Evolutionary conservation across 2,888 invertebrate genomes (phyloP).

Genomic region (Hanleya hanleyi): DNA sequence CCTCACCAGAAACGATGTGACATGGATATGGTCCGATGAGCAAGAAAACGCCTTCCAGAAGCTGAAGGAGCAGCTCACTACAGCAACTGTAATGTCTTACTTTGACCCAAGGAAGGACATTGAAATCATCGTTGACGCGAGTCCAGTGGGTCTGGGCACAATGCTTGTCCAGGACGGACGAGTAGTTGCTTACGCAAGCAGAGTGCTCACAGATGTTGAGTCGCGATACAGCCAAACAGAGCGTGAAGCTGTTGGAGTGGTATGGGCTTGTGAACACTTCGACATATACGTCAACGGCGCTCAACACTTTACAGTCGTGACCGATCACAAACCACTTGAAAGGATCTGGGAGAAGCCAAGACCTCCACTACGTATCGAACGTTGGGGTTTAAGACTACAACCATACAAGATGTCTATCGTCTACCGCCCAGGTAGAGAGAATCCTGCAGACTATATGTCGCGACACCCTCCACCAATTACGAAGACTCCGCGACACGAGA

Average conservation of each 20-base stretch:
- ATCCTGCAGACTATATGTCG: slow-evolving; percentile 46
- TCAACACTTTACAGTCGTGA: slow-evolving; percentile 40
- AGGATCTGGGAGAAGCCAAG: slow-evolving; percentile 25
- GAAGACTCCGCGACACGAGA: background rate
- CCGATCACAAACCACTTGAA: slow-evolving; percentile 45
- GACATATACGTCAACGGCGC: slow-evolving; percentile 44
- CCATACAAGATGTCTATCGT: slow-evolving; percentile 34
- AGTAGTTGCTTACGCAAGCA: slow-evolving; percentile 37
- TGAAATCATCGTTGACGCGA: slow-evolving; percentile 42
- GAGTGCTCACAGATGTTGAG: slow-evolving; percentile 30
- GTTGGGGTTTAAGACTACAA: slow-evolving; percentile 40
- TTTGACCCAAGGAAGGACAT: slow-evolving; percentile 32
- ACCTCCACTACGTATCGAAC: slow-evolving; percentile 44
- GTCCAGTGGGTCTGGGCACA: slow-evolving; percentile 43
- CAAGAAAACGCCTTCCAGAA: slow-evolving; percentile 36
- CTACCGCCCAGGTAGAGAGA: slow-evolving; percentile 34
- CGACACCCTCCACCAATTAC: slow-evolving; percentile 25
- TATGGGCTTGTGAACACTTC: slow-evolving; percentile 48
- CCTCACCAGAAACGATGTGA: slow-evolving; percentile 35
- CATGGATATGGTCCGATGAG: slow-evolving; percentile 37
- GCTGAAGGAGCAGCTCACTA: slow-evolving; percentile 28
- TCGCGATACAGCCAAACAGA: slow-evolving; percentile 44
- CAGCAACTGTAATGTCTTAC: slow-evolving; percentile 39
- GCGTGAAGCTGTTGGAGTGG: slow-evolving; percentile 41
- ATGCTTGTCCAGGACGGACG: slow-evolving; percentile 34